Percentiles rank a stretch among this genome's conserved stretches.
Evolutionary conservation across 2,797 vertebrate genomes (phyloP).

Genomic region (Parambassis ranga): DNA sequence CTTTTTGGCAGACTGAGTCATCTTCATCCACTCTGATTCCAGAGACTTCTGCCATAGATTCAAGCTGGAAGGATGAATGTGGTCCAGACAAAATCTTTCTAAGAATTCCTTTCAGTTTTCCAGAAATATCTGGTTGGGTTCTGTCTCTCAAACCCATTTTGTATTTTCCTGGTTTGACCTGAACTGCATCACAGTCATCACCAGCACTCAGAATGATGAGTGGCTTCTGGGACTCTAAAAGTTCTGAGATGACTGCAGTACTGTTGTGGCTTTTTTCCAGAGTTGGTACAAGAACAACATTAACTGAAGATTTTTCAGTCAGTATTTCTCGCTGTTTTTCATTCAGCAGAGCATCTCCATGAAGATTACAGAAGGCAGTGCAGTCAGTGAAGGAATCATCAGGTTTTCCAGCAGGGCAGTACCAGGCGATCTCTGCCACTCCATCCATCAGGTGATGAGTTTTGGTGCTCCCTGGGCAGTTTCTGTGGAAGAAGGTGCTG

Average conservation of each 20-base stretch:
- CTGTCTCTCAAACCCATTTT: constrained; percentile 71
- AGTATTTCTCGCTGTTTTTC: no score
- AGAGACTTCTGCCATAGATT: constrained; percentile 29
- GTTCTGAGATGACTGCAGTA: constrained; percentile 2
- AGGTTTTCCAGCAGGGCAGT: no score
- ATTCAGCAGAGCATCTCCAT: no score
- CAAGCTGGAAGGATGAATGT: constrained; percentile 38
- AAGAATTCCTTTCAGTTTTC: constrained; percentile 53
- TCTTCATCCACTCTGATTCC: constrained; percentile 74
- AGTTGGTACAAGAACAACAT: no score
- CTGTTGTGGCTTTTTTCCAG: constrained; percentile 13
- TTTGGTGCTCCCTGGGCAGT: no score
- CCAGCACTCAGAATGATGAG: constrained; percentile 73
- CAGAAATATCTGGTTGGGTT: constrained; percentile 66
- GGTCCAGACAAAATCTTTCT: constrained; percentile 21
- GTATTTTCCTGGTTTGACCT: constrained; percentile 2
- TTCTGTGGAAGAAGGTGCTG: no score
- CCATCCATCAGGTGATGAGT: no score
- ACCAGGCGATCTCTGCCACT: no score
- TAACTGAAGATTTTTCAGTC: no score
- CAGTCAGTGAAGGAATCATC: no score
- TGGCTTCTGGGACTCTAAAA: constrained; percentile 47
- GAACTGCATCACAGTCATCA: not conserved
- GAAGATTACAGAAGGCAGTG: no score
- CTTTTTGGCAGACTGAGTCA: constrained; percentile 40